Evolutionary conservation across 1,140 invertebrate species (phyloP).

Genomic region (Maconellicoccus hirsutus): DNA sequence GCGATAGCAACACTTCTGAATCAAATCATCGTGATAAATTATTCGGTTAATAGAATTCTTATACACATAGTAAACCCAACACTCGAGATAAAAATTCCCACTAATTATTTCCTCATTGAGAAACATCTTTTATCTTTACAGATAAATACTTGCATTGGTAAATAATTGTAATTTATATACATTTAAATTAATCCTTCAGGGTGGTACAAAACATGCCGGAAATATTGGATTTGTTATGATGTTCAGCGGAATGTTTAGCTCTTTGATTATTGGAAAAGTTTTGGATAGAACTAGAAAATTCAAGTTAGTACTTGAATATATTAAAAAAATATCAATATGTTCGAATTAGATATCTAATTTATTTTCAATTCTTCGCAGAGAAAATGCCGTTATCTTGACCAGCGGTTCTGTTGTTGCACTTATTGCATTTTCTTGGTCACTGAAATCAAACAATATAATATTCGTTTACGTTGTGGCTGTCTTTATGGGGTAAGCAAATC

Average conservation of each 20-base stretch:
- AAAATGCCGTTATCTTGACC: neutral
- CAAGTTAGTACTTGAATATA: constrained; percentile 46
- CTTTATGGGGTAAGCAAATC: neutral
- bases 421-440: neutral
- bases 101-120: no score
- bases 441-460: neutral
- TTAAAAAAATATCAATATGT: constrained; percentile 3
- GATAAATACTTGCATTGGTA: no score
- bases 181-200: constrained; percentile 38
- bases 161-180: no score
- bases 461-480: neutral
- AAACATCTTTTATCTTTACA: no score
- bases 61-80: no score
- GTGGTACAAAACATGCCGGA: constrained; percentile 59
- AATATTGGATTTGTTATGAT: constrained; percentile 79
- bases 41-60: neutral
- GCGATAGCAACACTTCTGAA: constrained; percentile 87
- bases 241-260: constrained; percentile 76
- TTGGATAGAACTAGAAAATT: constrained; percentile 74
- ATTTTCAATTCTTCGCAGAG: neutral
- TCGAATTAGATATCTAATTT: neutral
- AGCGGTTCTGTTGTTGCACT: neutral
- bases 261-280: constrained; percentile 71
- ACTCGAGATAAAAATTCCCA: no score
- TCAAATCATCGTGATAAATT: constrained; percentile 29